Percentiles rank a stretch among this genome's conserved stretches.
Evolutionary conservation across 2,113 vertebrate species (phyloP).

Genomic region (Caracal caracal): DNA sequence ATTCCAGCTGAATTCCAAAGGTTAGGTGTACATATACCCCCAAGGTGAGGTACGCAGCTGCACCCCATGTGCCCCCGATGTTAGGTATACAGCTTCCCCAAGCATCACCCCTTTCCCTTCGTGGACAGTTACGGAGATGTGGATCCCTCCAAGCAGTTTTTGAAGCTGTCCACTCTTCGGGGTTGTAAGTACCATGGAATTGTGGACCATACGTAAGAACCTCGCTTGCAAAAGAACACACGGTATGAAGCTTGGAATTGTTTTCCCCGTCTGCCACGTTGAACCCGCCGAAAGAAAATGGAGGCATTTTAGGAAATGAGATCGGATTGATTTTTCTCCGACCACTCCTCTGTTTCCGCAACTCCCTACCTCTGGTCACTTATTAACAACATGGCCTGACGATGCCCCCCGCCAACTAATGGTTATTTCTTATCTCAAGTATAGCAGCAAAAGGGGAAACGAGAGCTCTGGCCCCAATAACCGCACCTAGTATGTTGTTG

Average conservation of each 20-base stretch:
- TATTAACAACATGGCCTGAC: not conserved
- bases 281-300: not conserved
- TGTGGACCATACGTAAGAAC: not conserved
- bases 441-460: slow-evolving; percentile 7
- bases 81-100: not conserved
- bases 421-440: not conserved
- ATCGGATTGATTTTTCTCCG: not conserved
- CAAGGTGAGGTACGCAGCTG: not conserved
- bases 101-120: not conserved
- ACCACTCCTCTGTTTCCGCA: not conserved
- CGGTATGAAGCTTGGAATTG: not conserved
- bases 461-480: not conserved
- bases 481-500: not conserved
- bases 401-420: not conserved
- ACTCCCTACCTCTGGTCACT: not conserved
- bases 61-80: not conserved
- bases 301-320: not conserved
- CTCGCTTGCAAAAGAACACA: not conserved
- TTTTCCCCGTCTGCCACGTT: not conserved
- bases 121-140: not conserved
- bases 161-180: not conserved
- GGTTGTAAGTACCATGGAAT: not conserved
- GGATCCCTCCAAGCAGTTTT: not conserved
- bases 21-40: not conserved
- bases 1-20: not conserved